A percentile compares a stretch with the other conserved stretches of the same genome.
Evolutionary conservation across 2,797 vertebrate genomes (phyloP).

Genomic region (Poecilia wingei): DNA sequence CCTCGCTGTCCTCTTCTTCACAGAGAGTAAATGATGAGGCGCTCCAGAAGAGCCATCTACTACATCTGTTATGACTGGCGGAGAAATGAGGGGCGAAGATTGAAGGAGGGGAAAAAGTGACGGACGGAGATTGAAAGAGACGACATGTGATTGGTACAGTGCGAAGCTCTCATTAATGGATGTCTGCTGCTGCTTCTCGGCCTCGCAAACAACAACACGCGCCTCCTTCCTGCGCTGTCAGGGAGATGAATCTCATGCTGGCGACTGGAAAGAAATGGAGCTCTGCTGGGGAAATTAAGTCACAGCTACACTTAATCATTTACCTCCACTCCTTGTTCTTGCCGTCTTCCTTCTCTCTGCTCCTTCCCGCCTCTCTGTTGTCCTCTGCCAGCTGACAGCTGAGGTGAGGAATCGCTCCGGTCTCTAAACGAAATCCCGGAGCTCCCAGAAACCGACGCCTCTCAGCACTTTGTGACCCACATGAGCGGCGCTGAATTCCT

Average conservation of each 20-base stretch:
- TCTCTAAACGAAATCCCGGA: slow-evolving; percentile 15
- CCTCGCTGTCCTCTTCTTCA: neutral
- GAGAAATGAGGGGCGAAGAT: slow-evolving; percentile 31
- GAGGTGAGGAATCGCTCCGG: slow-evolving; percentile 12
- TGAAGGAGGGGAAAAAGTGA: slow-evolving; percentile 28
- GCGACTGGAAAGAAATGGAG: slow-evolving; percentile 49
- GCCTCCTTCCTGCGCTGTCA: slow-evolving; percentile 31
- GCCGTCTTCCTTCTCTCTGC: neutral
- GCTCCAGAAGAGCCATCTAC: slow-evolving; percentile 10
- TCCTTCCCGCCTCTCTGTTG: neutral
- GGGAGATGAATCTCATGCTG: slow-evolving; percentile 55
- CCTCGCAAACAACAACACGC: slow-evolving; percentile 4
- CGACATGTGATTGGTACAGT: slow-evolving; percentile 36
- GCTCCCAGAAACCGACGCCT: neutral
- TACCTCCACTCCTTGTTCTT: slow-evolving; percentile 28
- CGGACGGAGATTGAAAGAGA: slow-evolving; percentile 37
- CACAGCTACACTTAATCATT: slow-evolving; percentile 54
- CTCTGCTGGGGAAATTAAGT: slow-evolving; percentile 61
- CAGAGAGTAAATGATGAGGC: slow-evolving; percentile 37
- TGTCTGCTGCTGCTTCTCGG: slow-evolving; percentile 24
- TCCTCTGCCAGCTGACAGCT: slow-evolving; percentile 10
- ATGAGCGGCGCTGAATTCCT: neutral
- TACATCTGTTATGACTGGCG: slow-evolving; percentile 39
- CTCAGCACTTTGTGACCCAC: slow-evolving; percentile 17
- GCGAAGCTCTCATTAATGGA: slow-evolving; percentile 49